Conservation (phyloP, 1,140 invertebrate genomes). For the Lasaia peninsularis region DNA sequence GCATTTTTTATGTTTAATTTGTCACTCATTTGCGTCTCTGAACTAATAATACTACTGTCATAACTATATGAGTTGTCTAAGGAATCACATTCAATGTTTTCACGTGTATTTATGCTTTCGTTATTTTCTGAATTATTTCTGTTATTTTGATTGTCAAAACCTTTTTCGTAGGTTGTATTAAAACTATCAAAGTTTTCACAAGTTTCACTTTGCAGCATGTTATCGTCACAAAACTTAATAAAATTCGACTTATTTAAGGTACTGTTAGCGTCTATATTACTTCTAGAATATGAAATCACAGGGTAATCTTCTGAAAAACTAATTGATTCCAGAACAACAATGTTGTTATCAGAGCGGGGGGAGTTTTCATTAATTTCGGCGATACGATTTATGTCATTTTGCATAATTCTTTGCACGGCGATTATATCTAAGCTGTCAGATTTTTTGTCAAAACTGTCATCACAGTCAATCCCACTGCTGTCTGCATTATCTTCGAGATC, state of each 20-base stretch:
- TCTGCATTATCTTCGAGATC: conserved; percentile 78
- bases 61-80: conserved; percentile 50
- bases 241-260: conserved; percentile 39
- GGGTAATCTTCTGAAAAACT: conserved; percentile 56
- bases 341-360: conserved; percentile 39
- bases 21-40: conserved; percentile 36
- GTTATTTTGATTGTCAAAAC: conserved; percentile 51
- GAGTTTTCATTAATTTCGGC: conserved; percentile 33
- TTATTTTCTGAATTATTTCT: conserved; percentile 51
- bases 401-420: conserved; percentile 43
- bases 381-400: conserved; percentile 42
- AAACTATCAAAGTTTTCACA: conserved; percentile 69
- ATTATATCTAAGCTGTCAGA: conserved; percentile 62
- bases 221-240: conserved; percentile 61
- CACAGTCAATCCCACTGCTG: conserved; percentile 75
- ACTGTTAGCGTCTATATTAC: conserved; percentile 35
- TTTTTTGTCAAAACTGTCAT: conserved; percentile 67
- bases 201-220: conserved; percentile 66
- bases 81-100: conserved; percentile 59
- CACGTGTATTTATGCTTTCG: conserved; percentile 44
- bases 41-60: conserved; percentile 57
- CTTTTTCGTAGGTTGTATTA: conserved; percentile 46
- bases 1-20: neutral
- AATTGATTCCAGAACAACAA: conserved; percentile 57
- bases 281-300: conserved; percentile 42